A percentile compares a stretch with the other conserved stretches of the same genome.
Conservation (phyloP, 2,113 vertebrate species). For the Brachypteracias leptosomus region DNA sequence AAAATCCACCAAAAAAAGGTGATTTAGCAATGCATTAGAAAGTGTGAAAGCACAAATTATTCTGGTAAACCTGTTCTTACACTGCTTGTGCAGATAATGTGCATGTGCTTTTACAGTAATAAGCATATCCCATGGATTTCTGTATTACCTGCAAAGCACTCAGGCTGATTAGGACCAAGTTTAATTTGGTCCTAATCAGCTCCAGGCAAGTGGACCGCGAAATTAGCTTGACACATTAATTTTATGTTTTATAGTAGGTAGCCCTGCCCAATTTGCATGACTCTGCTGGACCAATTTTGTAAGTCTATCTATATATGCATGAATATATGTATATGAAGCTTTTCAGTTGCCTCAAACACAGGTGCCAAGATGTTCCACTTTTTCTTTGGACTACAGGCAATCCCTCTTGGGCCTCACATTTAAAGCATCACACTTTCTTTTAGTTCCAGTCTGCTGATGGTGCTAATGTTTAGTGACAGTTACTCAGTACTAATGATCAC, state of each 20-base stretch:
- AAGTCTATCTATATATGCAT: neutral
- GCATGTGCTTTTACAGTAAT: constrained; percentile 36
- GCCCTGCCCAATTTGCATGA: constrained; percentile 35
- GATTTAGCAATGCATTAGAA: neutral
- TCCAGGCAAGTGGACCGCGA: constrained; percentile 53
- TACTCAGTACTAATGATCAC: constrained; percentile 84
- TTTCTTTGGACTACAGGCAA: neutral
- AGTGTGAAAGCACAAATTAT: constrained; percentile 11
- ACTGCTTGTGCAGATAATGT: constrained; percentile 20
- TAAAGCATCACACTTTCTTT: constrained; percentile 61
- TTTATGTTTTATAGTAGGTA: constrained; percentile 41
- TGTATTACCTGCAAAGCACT: constrained; percentile 45
- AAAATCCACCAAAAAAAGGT: neutral
- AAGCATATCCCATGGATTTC: constrained; percentile 38
- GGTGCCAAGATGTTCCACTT: neutral
- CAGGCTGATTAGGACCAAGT: constrained; percentile 24
- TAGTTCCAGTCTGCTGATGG: constrained; percentile 66
- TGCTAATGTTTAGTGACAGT: constrained; percentile 84
- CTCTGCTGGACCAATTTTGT: constrained; percentile 22
- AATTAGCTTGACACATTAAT: constrained; percentile 69
- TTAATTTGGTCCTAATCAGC: constrained; percentile 53
- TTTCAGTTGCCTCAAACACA: neutral
- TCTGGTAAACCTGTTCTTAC: constrained; percentile 18
- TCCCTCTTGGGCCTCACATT: constrained; percentile 24
- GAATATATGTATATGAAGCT: neutral